Base-by-base conservation (phyloP, 1,140 invertebrate species). In the Pogonomyrmex californicus region DNA sequence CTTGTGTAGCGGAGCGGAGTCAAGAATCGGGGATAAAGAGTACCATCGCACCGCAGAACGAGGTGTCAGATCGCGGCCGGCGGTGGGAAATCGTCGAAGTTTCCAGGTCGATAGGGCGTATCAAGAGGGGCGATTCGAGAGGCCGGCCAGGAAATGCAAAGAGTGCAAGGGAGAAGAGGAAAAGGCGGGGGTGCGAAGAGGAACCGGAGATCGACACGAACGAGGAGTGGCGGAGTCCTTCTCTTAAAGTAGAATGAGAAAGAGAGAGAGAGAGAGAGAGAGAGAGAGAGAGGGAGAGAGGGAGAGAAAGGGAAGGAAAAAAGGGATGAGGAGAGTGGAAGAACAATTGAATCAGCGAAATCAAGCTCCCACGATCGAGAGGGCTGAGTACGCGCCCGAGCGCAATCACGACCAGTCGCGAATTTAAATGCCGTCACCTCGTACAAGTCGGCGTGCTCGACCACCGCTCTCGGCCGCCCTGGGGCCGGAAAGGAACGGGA, bases 321-420 rank as follows among this genome's bases (percentile, higher is more conserved):
- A 14, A 49, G 58, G 10, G 58, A 38, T 44, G 41, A 78, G 41
- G 54, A 68, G 38, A 49, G 36, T 12, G 23, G 33, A 81, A 79
- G 89, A 85, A 91, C 91, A 91, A 92, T 91, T 77, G 91, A 89
- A 91, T 92, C 89, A 92, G 91, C 79, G 85, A 89, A 91, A 92
- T 88, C 82, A 91, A 89, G 82, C 83, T 49, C 17, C 49, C 41
- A 63, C 44, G 81, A 83, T 78, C 76, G 86, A 87, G 78, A 63
- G 78, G 56, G 78, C 49, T 49, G 86, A 23, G 17, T 47, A 47
- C 60, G 44, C 60, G 49, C 41, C 44, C 51, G 38, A 66, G 49
- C 49, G 66, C 86, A 90, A 91, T 91, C 91, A 86, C 77, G 87
- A 90, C 33, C 12, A 66, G 51, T 63, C 56, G 75, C 76, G 91